Evolutionary conservation across 2,113 vertebrate genomes (phyloP), one percentile per base, ranked within the genome.

Genomic region (Glaucomys volans): DNA sequence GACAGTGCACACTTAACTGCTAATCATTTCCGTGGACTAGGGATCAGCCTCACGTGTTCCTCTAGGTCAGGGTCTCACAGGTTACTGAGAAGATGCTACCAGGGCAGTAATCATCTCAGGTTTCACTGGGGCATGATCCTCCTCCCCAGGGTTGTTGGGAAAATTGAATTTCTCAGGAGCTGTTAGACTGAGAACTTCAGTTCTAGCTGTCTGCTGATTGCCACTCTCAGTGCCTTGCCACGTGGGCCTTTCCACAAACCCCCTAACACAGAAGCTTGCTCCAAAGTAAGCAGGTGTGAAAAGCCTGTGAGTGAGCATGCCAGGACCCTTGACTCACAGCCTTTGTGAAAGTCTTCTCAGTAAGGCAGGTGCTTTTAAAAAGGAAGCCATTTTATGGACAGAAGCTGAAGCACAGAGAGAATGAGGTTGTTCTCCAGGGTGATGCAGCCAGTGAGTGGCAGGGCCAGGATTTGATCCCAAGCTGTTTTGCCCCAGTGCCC

Each of bases 271-370:
- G 16, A 1, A 4, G 11, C 52, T 17, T 37, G 24, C 35, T 52
- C 57, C 42, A 16, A 57, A n/a, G 28, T 0, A 4, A 62, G 52
- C 80, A 17, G 24, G 13, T 5, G 57, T 79, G 54, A 6, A 42
- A 50, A 75, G 30, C 52, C n/a, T 5, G 3, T 30, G 67, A 35
- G 18, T 0, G 8, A 40, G 26, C 12, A 8, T 5, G 9, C 44
- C 18, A 1, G 12, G 83, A 20, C 20, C 1, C n/a, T 8, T 0
- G 4, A 3, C 86, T 71, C 47, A 2, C 1, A 11, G 28, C n/a
- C 62, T 42, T 54, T 44, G 24, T 32, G 5, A 40, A 9, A 30
- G 3, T 86, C 93, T 62, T 66, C 59, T 5, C 12, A n/a, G 40
- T 9, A 35, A 76, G 26, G 20, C 10, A 3, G 4, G 32, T 67